A percentile compares a stretch with the other conserved stretches of the same genome.
phyloP scores from a whole-genome alignment of 2,888 invertebrate species.

The Abrostola triplasia region DNA sequence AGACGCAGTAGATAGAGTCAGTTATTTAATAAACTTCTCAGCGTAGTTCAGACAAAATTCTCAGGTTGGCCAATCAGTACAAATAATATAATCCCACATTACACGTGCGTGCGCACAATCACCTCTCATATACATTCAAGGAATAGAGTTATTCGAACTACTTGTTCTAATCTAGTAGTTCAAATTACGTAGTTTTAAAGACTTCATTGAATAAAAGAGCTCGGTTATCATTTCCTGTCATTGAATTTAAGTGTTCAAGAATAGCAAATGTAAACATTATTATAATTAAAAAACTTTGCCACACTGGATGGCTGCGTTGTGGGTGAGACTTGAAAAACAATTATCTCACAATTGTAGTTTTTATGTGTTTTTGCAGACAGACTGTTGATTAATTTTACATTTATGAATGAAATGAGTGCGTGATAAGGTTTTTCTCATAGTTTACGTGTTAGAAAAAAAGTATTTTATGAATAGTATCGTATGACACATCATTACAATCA shows the following conservation, averaged over 20 bases:
- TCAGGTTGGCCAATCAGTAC: no score
- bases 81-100: no score
- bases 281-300: constrained; percentile 6
- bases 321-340: not conserved
- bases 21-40: no score
- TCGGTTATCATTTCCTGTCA: constrained; percentile 34
- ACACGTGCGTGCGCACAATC: no score
- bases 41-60: no score
- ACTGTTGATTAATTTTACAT: constrained; percentile 31
- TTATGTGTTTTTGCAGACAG: constrained; percentile 19
- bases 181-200: constrained; percentile 11
- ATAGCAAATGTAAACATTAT: constrained; percentile 35
- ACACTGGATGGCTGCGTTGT: not conserved
- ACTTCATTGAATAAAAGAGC: constrained; percentile 29
- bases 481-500: no score
- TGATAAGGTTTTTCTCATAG: constrained; percentile 14
- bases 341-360: constrained; percentile 6
- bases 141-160: not conserved
- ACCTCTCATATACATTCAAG: no score
- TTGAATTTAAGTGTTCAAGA: constrained; percentile 27
- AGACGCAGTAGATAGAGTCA: no score
- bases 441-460: constrained; percentile 17
- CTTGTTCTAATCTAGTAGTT: constrained; percentile 9
- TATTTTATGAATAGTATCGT: no score
- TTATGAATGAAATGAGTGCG: constrained; percentile 38